Conservation (phyloP, 2,113 vertebrate species). For the Chamaetylas fuelleborni region DNA sequence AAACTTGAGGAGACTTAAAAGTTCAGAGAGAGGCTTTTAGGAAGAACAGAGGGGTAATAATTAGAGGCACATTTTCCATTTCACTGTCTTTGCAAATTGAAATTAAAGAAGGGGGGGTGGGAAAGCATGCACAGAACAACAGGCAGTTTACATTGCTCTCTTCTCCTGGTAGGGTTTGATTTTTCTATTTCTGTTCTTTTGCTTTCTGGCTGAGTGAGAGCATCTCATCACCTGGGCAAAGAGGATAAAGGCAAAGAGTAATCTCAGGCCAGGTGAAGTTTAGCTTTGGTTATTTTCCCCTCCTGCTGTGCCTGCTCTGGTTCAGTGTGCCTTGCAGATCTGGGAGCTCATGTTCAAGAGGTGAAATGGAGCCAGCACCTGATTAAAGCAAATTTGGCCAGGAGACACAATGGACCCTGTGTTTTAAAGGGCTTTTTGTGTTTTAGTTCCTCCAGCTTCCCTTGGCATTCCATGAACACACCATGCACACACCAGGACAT, state of each 20-base stretch:
- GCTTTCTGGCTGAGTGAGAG: neutral
- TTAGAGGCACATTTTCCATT: conserved; percentile 71
- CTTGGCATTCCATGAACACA: neutral
- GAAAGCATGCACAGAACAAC: neutral
- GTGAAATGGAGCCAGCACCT: neutral
- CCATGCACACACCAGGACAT: neutral
- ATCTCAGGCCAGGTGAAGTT: neutral
- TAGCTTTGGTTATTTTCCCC: neutral
- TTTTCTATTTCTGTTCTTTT: neutral
- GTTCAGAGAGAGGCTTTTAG: conserved; percentile 77
- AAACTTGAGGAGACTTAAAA: conserved; percentile 81
- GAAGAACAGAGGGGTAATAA: conserved; percentile 72
- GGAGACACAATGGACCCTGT: neutral
- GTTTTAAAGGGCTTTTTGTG: neutral
- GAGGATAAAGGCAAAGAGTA: neutral
- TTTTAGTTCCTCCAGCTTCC: neutral
- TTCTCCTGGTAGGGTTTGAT: neutral
- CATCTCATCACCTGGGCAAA: neutral
- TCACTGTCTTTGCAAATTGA: conserved; percentile 70
- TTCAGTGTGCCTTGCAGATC: neutral
- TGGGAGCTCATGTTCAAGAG: neutral
- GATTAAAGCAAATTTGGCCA: neutral
- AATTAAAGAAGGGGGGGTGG: neutral
- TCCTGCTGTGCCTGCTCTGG: neutral
- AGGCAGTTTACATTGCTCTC: neutral